Base-by-base conservation (phyloP, 2,797 vertebrate genomes). In the Adrianichthys oophorus region DNA sequence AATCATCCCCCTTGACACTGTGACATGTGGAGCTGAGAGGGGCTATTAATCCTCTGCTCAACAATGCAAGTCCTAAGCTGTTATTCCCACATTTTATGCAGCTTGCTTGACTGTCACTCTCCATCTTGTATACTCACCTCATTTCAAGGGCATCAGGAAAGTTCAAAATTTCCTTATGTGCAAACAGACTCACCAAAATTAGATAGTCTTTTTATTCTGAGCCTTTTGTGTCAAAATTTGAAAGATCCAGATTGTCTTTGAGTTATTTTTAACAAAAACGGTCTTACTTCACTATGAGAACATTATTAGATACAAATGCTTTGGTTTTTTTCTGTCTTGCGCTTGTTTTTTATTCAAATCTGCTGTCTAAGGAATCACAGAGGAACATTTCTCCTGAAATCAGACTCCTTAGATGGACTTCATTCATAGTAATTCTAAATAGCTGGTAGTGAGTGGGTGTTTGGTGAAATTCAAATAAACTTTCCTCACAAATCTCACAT, bases 211-310 rank as follows among this genome's bases (percentile, higher is more conserved):
- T 68, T 79, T 84, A 60, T 66, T 64, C 45, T 46, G 15, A 58
- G 69, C 44, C 56, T 59, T 74, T 45, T 62, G 49, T 80, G 29
- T 52, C 43, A 37, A 59, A 50, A 62, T 63, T 76, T 85, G 68
- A 84, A 82, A 80, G 72, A 55, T n/a, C 15, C 32, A 65, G 59
- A 65, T 74, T 82, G 45, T 32, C 37, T 83, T 68, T 80, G 61
- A 79, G 67, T 48, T 90, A 88, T 88, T 88, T 85, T 80, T 80
- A 82, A 62, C 61, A 41, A 52, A 59, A 61, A 51, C 51, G 59
- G 51, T 65, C 48, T 57, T 32, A 41, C 57, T 59, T 56, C 14
- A 51, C 49, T 47, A 53, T 29, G 50, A 62, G 72, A 59, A 4
- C 74, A 81, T 71, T 76, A 73, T 79, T 78, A 79, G 59, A 76